These are phyloP conservation scores for Perca schrenkii DNA, from an alignment of 2,113 vertebrate species.

Conservation along the genomic window DNA sequence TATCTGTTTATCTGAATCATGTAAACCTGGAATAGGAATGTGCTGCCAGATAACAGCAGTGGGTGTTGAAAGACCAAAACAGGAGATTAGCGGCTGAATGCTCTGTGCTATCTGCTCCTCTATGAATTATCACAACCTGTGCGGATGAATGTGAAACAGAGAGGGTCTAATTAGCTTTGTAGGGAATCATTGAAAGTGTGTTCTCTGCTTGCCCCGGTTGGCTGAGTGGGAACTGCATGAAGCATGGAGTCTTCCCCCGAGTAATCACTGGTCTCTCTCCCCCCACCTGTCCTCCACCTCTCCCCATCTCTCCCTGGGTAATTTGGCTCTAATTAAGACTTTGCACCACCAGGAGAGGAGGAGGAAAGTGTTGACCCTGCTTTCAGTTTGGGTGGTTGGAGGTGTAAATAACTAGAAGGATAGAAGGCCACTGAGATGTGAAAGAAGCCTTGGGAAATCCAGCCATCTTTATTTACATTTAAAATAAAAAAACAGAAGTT, in stretches of 20 bases:
- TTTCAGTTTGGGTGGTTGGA: neutral
- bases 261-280: slow-evolving; percentile 48
- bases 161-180: slow-evolving; percentile 65
- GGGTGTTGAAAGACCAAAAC: neutral
- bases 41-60: neutral
- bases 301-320: slow-evolving; percentile 45
- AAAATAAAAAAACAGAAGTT: too few relatives aligned
- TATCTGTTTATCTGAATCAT: slow-evolving; percentile 1
- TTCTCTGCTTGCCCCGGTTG: slow-evolving; percentile 63
- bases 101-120: neutral
- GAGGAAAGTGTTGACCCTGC: slow-evolving; percentile 24
- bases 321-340: slow-evolving; percentile 67
- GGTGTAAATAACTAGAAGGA: neutral
- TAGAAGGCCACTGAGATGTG: neutral
- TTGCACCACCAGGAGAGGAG: neutral
- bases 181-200: slow-evolving; percentile 57
- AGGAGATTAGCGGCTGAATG: slow-evolving; percentile 11
- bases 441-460: neutral
- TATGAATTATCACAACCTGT: slow-evolving; percentile 41
- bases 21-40: neutral
- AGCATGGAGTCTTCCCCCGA: slow-evolving; percentile 32
- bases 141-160: slow-evolving; percentile 50
- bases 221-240: slow-evolving; percentile 33
- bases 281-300: slow-evolving; percentile 51
- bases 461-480: too few relatives aligned